Percentiles rank a stretch among this genome's conserved stretches.
Conservation (phyloP, 2,113 vertebrate species). For the Tylochromis polylepis region DNA sequence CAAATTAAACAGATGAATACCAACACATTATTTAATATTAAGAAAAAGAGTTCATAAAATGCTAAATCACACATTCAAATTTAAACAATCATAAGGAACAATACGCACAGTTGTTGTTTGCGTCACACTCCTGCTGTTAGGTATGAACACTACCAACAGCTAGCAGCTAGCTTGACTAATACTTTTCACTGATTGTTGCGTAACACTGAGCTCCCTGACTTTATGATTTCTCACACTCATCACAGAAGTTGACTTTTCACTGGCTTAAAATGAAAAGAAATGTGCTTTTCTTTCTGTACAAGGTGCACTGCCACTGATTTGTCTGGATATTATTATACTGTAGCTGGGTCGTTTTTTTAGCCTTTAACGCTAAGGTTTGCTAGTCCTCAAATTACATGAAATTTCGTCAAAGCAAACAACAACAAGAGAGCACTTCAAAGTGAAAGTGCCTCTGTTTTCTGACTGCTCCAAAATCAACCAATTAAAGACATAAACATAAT, state of each 20-base stretch:
- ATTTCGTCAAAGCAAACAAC: neutral
- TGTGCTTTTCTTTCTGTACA: neutral
- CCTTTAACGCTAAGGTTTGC: neutral
- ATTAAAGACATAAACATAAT: too few species aligned
- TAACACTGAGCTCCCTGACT: neutral
- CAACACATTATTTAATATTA: neutral
- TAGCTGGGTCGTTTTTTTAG: neutral
- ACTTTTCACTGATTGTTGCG: neutral
- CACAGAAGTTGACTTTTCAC: neutral
- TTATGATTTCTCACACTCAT: neutral
- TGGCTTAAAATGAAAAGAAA: neutral
- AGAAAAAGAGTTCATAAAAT: neutral
- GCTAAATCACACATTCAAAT: neutral
- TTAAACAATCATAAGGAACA: neutral
- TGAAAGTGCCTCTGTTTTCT: neutral
- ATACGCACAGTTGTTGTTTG: neutral
- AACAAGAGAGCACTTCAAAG: neutral
- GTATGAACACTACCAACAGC: neutral
- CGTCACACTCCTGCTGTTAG: neutral
- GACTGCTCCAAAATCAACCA: neutral
- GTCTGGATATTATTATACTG: neutral
- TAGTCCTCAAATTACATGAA: neutral
- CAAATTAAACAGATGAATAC: neutral
- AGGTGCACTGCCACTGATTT: neutral
- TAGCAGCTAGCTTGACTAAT: neutral